Evolutionary conservation across 1,140 invertebrate species (phyloP), one percentile per base, ranked within the genome.

Genomic region (Linepithema humile): DNA sequence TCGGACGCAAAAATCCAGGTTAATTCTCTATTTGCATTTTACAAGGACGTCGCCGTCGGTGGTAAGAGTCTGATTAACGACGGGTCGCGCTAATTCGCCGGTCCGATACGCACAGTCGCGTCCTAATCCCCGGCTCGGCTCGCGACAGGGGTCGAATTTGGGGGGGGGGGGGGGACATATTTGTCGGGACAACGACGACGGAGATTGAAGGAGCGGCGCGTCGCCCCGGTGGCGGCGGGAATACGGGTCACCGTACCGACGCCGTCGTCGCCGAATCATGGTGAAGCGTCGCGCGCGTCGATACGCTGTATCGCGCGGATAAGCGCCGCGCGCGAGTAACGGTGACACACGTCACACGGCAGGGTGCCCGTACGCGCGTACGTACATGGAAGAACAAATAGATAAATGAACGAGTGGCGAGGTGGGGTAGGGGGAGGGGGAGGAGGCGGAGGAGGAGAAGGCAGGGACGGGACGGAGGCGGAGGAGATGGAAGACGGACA

Each of bases 191-290:
- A 67, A 43, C 50, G 55, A 35, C 64, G 48, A 43, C 2, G 35
- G 77, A 43, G 60, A 50, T 50, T 67, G 59, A 70, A 43, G 48
- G 75, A 69, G 75, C 69, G 69, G 6, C 48, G 62, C 64, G 60
- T 38, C 64, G 62, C 38, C 53, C 43, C 62, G 60, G 40, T 77
- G 62, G 17, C 75, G 64, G 67, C 45, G 83, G 35, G 48, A 84
- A 85, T 85, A 70, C 83, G 45, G 83, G 83, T 85, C 83, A 85
- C 83, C 83, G 64, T 67, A 80, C 82, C 57, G 73, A 60, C 12
- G 75, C 23, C 48, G 26, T 40, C 55, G 45, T 55, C 62, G 48
- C 75, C 83, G 77, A 80, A 82, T 67, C 35, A 40, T 23, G n/a
- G 35, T 23, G 48, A 45, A 29, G 43, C 40, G 69, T 69, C 64